Evolutionary conservation across 2,797 vertebrate species (phyloP), one percentile per base, ranked within the genome.

Genomic region (Novumbra hubbsi): DNA sequence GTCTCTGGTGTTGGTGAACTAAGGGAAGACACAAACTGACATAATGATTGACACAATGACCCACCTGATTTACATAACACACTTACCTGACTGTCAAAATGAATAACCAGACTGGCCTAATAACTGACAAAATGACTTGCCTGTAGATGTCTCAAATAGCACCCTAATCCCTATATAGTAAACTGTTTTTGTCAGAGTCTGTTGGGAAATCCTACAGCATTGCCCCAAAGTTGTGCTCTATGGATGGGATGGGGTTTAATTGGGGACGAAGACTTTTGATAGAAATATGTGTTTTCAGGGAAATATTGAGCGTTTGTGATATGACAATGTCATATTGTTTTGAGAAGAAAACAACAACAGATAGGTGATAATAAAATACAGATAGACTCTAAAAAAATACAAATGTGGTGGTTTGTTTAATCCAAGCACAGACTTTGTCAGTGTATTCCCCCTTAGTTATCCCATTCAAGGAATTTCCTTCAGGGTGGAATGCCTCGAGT

Each of bases 401-500:
- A n/a, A 60, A 12, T 6, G 21, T 14, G 21, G 24, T 60, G 4
- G 2, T 24, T 60, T 60, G 24, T 60, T 60, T 24, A 60, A 60
- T 11, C 55, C 55, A 27, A 24, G 21, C 21, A 0, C 11, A 60
- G 11, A 12, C 3, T 3, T 60, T 60, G 55, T 57, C 55, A 21
- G 5, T 57, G 55, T 57, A 14, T 24, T 57, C 4, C 50, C 14
- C 19, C 6, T 24, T 24, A 60, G 55, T 78, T 63, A 80, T 87
- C 81, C 89, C 89, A 85, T 92, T 91, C 81, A 88, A 83, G 91
- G 90, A 75, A 86, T 86, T 84, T 81, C 72, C 80, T 80, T 83
- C 82, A 34, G 85, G 78, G 85, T 88, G 88, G 87, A 91, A 92
- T 92, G 88, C 83, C 69, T 88, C 88, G 90, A 86, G 78, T 76